Base-by-base conservation (phyloP, 2,797 vertebrate species). In the Typhlichthys eigenmanni region DNA sequence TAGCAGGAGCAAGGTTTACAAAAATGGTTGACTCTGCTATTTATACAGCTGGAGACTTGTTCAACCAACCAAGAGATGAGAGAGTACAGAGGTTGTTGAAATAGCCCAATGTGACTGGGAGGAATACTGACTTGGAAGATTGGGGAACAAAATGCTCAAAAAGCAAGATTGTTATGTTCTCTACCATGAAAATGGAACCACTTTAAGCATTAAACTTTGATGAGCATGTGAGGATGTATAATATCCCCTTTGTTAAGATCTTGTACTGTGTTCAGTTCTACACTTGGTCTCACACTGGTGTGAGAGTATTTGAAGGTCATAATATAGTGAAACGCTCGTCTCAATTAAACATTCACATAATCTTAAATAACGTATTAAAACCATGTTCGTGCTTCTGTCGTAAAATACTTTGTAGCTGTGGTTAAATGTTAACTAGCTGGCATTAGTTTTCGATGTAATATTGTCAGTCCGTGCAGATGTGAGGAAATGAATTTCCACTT, bases 191-290 rank as follows among this genome's bases (percentile, higher is more conserved):
- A 91, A 87, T 80, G 78, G 78, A 88, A 87, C 76, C 85, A 87
- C 87, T 89, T 89, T 87, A 80, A 63, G 68, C 81, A 90, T 92
- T 86, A 88, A 90, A 88, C 83, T 88, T 91, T 92, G 81, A 91
- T 89, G 79, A 74, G 77, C 66, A 81, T 73, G 68, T 80, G 64
- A 85, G 71, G 69, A 88, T 83, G 78, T 81, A 86, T 72, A 76
- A 88, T 29, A 29, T 29, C 73, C 84, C 78, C 79, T 74, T 62
- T 43, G 76, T 73, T 75, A 69, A 64, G 52, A 48, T 64, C 59
- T 69, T 73, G 49, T 64, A 32, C 60, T 80, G n/a, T 11, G 13
- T 58, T 57, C 52, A 16, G 46, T 62, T 71, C 12, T 10, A 24
- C 52, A n/a, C 14, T 76, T 65, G 69, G 59, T 80, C 54, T 65